phyloP scores from a whole-genome alignment of 2,113 vertebrate species.

The Burhinus oedicnemus region DNA sequence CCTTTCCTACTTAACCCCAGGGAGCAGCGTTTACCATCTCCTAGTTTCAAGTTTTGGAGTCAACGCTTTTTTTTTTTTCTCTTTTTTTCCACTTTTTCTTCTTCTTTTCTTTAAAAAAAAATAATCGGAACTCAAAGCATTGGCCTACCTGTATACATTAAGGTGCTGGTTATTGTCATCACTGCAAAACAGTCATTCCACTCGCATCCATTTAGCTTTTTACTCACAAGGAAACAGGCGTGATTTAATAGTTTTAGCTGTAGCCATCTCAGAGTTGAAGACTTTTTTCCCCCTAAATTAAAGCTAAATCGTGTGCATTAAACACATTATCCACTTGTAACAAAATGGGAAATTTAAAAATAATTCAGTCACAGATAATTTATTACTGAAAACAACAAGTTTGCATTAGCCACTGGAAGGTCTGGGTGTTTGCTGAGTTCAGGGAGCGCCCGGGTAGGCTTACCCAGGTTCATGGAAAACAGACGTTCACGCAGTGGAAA shows the following conservation, averaged over 20 bases:
- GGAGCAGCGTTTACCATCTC: neutral
- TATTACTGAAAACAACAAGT: neutral
- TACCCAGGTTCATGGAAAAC: neutral
- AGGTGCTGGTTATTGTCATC: neutral
- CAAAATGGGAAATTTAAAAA: slow-evolving; percentile 13
- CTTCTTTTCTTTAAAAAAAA: neutral
- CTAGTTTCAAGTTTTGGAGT: neutral
- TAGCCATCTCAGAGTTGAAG: neutral
- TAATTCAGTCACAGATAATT: neutral
- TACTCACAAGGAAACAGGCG: neutral
- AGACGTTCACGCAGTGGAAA: neutral
- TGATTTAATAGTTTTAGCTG: neutral
- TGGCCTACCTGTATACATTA: neutral
- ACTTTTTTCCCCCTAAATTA: neutral
- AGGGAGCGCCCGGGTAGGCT: rapidly evolving
- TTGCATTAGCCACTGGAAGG: neutral
- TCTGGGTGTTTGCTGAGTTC: neutral
- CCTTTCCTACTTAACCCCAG: neutral
- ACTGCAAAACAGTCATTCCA: neutral
- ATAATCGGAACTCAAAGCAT: neutral
- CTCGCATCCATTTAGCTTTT: neutral
- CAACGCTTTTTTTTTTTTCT: neutral
- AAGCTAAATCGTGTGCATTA: neutral
- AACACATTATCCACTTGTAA: slow-evolving; percentile 1
- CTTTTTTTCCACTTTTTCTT: too few species aligned